Evolutionary conservation across 2,888 invertebrate species (phyloP), one percentile per base, ranked within the genome.

Genomic region (Oeneis ivallda): DNA sequence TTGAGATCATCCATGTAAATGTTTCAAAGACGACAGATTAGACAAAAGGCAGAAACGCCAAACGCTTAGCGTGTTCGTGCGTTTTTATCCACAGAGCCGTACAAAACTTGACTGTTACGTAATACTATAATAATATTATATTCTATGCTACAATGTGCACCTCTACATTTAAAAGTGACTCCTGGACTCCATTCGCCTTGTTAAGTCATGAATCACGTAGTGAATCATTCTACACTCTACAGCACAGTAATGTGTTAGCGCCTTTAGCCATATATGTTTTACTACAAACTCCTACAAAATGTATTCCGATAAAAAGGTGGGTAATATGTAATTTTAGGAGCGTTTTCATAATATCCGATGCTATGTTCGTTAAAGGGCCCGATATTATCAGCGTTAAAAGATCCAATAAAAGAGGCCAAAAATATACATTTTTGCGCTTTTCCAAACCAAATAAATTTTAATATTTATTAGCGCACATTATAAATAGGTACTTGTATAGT

Each of bases 251-350:
- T 47, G 47, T 15, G 47, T 47, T 17, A 15, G 17, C 47, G 15
- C 47, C 47, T 47, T 9, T 17, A 17, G 3, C 47, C n/a, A 13
- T 43, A n/a, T 6, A 13, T 9, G 17, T 45, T 50, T 50, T 32
- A 32, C n/a, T 52, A 52, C 50, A 52, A 52, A 52, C 13, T 26
- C 32, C 50, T 52, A 52, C n/a, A 52, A 52, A 32, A 52, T 26
- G 32, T 32, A 26, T 32, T 52, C n/a, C 32, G 50, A 26, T 32
- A 50, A 50, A 50, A 50, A 50, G 50, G 50, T 50, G 50, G 50
- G 50, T 50, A 19, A 49, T 50, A 7, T 4, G 2, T 4, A 26
- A 13, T n/a, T 50, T 26, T 26, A 26, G 19, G 13, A 26, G 32
- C 15, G 15, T 7, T 26, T 13, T 32, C 26, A 50, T 32, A 52